Base-by-base conservation (phyloP, 2,797 vertebrate species). In the Eremophila alpestris region DNA sequence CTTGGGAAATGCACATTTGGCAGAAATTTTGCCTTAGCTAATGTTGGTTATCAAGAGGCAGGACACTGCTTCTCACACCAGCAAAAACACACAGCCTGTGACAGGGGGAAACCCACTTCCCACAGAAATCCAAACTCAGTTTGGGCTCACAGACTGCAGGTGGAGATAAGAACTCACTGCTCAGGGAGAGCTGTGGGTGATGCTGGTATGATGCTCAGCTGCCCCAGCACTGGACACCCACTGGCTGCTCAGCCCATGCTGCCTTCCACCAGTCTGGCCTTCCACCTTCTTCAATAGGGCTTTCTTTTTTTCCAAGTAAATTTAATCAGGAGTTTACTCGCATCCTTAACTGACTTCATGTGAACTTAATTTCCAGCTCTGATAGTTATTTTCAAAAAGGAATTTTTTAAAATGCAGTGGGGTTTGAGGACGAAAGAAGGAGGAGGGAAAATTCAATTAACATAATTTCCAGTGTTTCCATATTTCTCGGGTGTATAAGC, bases 241-340 rank as follows among this genome's bases (percentile, higher is more conserved):
- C 41, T 3, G 1, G 29, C 45, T 71, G 46, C 41, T 65, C 64
- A 78, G 84, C 36, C 40, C 26, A 3, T 6, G 19, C 58, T 40
- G 73, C 55, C 29, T 90, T 18, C 36, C 16, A 34, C 40, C 79
- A 83, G 27, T 5, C 89, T 69, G 48, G 40, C 46, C 68, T 87
- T 73, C 36, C 86, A 76, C 67, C 49, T 58, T 83, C 73, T 58
- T 83, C 73, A 89, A 45, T 7, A 54, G 29, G 38, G 7, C 22
- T 78, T 73, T 46, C 46, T 56, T 30, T 76, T 81, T 91, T 92
- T 80, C 96, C 90, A 59, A 94, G 95, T 97, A 98, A 99, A 99
- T 99, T 98, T 97, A 98, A 99, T 99, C 98, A 99, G 97, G 97
- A 97, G 97, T 98, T 98, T 98, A 97, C 97, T 97, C 97, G 97